Conservation (phyloP, 2,797 vertebrate species). For the Takifugu ocellatus region DNA sequence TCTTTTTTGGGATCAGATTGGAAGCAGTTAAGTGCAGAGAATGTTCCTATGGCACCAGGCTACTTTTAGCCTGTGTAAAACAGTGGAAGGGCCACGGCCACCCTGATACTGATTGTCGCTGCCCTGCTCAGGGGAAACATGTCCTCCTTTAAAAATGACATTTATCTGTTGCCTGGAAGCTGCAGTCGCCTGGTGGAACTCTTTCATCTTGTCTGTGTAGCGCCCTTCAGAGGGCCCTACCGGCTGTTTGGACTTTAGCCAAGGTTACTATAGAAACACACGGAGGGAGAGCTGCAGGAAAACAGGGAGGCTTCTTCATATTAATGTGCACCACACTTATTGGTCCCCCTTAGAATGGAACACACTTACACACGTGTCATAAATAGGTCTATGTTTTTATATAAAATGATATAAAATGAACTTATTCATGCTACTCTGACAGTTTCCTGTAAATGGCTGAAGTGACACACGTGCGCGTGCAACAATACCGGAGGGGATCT, state of each 20-base stretch:
- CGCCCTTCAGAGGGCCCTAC: conserved; percentile 68
- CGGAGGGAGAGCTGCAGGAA: conserved; percentile 50
- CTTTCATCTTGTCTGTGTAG: conserved; percentile 62
- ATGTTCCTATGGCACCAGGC: background rate
- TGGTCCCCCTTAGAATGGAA: conserved; percentile 2
- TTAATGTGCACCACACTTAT: conserved; percentile 33
- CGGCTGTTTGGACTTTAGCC: conserved; percentile 69
- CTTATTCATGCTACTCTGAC: too few relatives aligned
- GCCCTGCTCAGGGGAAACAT: conserved; percentile 36
- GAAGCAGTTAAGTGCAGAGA: too few relatives aligned
- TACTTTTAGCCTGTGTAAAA: background rate
- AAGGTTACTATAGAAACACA: conserved; percentile 73
- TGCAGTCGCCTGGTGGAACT: conserved; percentile 60
- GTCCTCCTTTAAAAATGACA: conserved; percentile 44
- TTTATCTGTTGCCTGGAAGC: conserved; percentile 60
- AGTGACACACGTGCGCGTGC: too few relatives aligned
- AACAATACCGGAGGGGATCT: too few relatives aligned
- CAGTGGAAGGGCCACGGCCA: conserved; percentile 11
- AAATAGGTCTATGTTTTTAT: too few relatives aligned
- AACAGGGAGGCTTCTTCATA: conserved; percentile 43
- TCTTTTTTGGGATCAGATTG: too few relatives aligned
- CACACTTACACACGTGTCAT: too few relatives aligned
- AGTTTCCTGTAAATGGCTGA: too few relatives aligned
- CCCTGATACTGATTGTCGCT: conserved; percentile 25
- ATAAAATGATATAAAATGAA: too few relatives aligned